Evolutionary conservation across 2,113 vertebrate genomes (phyloP).

Genomic region (Pipra filicauda): DNA sequence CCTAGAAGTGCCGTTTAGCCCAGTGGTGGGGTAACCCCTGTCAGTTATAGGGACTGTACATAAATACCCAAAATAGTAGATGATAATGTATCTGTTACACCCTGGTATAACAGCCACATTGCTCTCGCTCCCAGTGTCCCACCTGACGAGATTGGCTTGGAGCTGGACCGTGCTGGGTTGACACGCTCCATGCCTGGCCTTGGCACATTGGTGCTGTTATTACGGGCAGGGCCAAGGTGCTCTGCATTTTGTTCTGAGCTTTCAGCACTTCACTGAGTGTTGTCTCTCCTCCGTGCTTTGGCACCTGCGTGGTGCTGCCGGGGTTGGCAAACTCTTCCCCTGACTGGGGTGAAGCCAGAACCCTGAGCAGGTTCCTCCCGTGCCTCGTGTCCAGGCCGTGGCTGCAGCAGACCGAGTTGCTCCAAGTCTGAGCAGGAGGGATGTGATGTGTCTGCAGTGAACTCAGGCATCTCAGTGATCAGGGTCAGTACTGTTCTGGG

Average conservation of each 20-base stretch:
- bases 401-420: background rate
- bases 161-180: accelerated
- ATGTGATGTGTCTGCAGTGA: background rate
- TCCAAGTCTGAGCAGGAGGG: background rate
- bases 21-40: background rate
- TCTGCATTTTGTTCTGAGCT: background rate
- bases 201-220: accelerated
- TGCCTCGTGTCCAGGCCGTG: background rate
- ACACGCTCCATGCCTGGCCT: background rate
- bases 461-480: background rate
- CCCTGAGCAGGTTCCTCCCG: accelerated
- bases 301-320: accelerated
- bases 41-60: background rate
- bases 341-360: background rate
- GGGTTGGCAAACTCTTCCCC: background rate
- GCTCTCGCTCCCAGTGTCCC: accelerated
- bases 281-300: background rate
- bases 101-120: background rate
- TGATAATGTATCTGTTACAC: background rate
- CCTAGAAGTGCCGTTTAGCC: background rate
- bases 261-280: background rate
- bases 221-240: background rate
- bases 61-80: background rate
- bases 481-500: accelerated
- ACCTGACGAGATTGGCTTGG: accelerated